Conservation (phyloP, 1,140 invertebrate species). For the Fopius arisanus region DNA sequence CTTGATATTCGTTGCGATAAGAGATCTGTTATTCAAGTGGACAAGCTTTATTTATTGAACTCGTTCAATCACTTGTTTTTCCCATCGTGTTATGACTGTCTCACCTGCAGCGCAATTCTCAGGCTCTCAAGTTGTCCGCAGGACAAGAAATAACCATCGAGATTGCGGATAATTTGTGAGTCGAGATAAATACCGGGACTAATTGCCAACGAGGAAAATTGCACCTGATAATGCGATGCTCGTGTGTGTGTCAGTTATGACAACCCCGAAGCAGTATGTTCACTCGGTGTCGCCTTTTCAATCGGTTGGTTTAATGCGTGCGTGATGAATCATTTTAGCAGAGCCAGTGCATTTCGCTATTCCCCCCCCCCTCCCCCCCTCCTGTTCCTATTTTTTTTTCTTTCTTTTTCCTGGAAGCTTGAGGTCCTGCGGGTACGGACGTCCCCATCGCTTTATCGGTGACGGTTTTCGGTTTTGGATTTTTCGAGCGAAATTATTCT, state of each 20-base stretch:
- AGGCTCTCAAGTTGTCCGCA: not conserved
- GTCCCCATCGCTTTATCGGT: not conserved
- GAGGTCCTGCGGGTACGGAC: constrained; percentile 8
- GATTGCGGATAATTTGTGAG: constrained; percentile 8
- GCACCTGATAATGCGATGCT: constrained; percentile 17
- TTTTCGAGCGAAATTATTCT: not conserved
- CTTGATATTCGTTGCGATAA: no score
- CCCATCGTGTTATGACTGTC: not conserved
- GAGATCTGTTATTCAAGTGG: not conserved
- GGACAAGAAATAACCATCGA: not conserved
- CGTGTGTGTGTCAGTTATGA: not conserved
- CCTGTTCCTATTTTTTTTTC: no score
- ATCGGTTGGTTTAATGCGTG: not conserved
- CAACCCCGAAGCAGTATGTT: not conserved
- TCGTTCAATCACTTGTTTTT: not conserved
- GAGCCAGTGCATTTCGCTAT: not conserved
- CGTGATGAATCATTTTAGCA: constrained; percentile 16
- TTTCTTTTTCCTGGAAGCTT: constrained; percentile 41
- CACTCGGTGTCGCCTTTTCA: not conserved
- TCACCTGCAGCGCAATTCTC: not conserved
- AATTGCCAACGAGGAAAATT: constrained; percentile 27
- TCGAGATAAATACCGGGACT: not conserved
- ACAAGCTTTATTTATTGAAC: not conserved
- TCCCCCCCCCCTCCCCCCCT: no score
- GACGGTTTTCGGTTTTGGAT: not conserved